Base-by-base conservation (phyloP, 2,888 invertebrate genomes). In the Leptopilina drosophilae region DNA sequence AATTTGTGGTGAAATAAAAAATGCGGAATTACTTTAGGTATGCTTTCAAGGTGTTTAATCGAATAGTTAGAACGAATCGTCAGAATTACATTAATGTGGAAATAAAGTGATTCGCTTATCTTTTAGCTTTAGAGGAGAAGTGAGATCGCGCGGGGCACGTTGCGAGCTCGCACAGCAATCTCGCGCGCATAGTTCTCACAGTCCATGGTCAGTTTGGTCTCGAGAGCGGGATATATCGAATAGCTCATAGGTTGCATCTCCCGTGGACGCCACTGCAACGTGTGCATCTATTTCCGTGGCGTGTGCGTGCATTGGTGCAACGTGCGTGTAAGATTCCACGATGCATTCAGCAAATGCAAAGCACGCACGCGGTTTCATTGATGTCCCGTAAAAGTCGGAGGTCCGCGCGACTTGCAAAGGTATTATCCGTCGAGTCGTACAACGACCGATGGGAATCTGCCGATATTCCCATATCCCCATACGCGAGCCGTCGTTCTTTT, bases 311-410 rank as follows among this genome's bases (percentile, higher is more conserved):
- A 73, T 59, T 53, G 73, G 56, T 73, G 73, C 53, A 73, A 59
- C 56, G 69, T 69, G 69, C 69, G 69, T 69, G 69, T 69, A 69
- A 69, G 53, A 69, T 69, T 69, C 81, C 9, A 77, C 82, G 76
- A 81, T 83, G 82, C 84, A 82, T 80, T 82, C 84, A 82, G 82
- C 81, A 83, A 84, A 84, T 84, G 84, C 84, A 84, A 84, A 84
- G 82, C 84, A 83, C 82, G 83, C 83, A 80, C 83, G 84, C 84
- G 84, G 84, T 84, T 83, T 84, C 84, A 84, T 84, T 84, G 84
- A 84, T 84, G 83, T 84, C 81, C 82, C 81, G 82, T 82, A 84
- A 84, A 84, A 84, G 83, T 82, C 80, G 69, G 82, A 69, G 82
- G 79, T 69, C 80, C 79, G 84, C 81, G 82, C 84, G 84, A 83